Evolutionary conservation across 2,797 vertebrate species (phyloP).

Genomic region (Gallinago solitaria): DNA sequence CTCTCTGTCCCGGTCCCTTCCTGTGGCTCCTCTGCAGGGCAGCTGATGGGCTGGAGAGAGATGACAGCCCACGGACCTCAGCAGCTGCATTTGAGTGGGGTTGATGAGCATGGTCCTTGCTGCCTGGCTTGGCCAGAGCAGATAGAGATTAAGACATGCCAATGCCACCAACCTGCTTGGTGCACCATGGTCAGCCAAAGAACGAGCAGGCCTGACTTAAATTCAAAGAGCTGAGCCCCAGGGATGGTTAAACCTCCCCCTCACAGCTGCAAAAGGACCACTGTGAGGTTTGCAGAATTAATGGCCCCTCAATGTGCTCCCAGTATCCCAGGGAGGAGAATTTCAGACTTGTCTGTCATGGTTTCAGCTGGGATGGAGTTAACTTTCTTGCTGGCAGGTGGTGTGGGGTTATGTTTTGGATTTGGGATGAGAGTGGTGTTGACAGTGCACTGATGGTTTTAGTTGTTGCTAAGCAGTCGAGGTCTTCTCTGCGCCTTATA

Average conservation of each 20-base stretch:
- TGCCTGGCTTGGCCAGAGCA: neutral
- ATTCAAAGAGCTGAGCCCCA: neutral
- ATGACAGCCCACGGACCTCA: neutral
- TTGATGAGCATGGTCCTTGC: neutral
- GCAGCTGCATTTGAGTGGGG: neutral
- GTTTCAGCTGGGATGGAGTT: neutral
- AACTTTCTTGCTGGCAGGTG: neutral
- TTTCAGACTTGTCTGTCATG: neutral
- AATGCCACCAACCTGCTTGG: neutral
- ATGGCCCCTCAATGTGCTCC: neutral
- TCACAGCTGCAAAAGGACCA: neutral
- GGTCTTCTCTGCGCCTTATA: neutral
- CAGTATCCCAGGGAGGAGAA: neutral
- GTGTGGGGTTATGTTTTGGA: neutral
- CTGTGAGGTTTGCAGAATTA: neutral
- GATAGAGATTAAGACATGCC: accelerated
- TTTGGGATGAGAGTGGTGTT: neutral
- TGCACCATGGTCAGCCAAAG: neutral
- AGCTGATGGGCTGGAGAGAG: accelerated
- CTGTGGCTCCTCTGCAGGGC: too few relatives aligned
- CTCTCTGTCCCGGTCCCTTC: accelerated
- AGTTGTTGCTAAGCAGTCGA: neutral
- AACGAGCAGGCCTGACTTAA: neutral
- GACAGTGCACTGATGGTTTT: neutral
- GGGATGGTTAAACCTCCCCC: neutral